These are phyloP conservation scores for Apantesis nais DNA, from an alignment of 2,888 invertebrate species.

Conservation along the genomic window DNA sequence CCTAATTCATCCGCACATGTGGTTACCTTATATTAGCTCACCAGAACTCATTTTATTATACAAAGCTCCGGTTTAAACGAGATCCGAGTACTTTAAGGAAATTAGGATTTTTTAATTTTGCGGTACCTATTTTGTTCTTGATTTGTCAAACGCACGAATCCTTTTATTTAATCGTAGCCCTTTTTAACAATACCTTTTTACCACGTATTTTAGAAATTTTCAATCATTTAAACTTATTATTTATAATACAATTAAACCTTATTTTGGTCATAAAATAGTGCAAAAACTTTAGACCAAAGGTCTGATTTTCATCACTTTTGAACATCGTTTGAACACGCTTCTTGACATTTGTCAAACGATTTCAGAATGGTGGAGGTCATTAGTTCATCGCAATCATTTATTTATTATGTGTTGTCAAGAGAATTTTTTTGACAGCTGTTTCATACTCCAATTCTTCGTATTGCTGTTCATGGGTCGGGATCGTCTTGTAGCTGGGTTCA, in stretches of 20 bases:
- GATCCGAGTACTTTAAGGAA: constrained; percentile 21
- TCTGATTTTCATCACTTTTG: too few species aligned
- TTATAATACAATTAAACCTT: too few species aligned
- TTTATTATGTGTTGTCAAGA: too few species aligned
- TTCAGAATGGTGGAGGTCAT: too few species aligned
- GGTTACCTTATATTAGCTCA: constrained; percentile 18
- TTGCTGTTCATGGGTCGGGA: neutral
- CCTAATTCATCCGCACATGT: constrained; percentile 22
- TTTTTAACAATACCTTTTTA: too few species aligned
- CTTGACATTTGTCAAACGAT: too few species aligned
- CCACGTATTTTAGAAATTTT: too few species aligned
- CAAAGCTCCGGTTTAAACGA: constrained; percentile 28
- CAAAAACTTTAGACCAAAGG: too few species aligned
- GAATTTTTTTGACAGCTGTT: constrained; percentile 18
- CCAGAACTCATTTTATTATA: constrained; percentile 32
- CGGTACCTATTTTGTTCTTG: constrained; percentile 9
- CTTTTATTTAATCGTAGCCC: neutral
- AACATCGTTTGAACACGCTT: too few species aligned
- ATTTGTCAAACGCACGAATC: neutral
- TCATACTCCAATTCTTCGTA: constrained; percentile 16
- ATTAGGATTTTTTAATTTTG: constrained; percentile 28
- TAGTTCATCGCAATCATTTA: too few species aligned
- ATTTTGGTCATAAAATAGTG: too few species aligned
- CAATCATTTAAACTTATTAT: too few species aligned
- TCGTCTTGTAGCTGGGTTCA: constrained; percentile 28